Conservation (phyloP, 1,140 invertebrate genomes). For the Zaprionus camerounensis region DNA sequence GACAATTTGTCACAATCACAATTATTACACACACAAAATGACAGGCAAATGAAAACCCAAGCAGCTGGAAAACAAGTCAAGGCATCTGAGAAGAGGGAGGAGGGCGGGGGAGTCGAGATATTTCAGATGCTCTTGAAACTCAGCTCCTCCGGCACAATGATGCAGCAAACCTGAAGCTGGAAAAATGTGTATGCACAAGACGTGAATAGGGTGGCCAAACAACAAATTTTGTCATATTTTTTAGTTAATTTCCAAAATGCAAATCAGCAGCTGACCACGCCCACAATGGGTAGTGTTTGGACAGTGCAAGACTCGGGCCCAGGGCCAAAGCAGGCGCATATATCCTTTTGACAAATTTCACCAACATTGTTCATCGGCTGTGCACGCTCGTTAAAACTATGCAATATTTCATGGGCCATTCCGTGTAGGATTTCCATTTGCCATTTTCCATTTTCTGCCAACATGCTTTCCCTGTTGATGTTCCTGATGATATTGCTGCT, state of each 20-base stretch:
- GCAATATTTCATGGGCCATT: constrained; percentile 62
- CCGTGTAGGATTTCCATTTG: constrained; percentile 45
- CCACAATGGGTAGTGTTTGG: not conserved
- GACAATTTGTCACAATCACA: constrained; percentile 81
- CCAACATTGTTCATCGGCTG: constrained; percentile 53
- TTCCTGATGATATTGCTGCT: not conserved
- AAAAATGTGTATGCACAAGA: constrained; percentile 43
- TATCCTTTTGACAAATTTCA: constrained; percentile 69
- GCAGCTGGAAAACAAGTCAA: constrained; percentile 72
- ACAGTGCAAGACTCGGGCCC: not conserved
- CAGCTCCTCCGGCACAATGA: constrained; percentile 55
- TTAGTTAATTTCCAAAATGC: constrained; percentile 80
- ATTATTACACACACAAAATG: constrained; percentile 72
- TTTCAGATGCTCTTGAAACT: not conserved
- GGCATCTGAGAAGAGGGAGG: not conserved
- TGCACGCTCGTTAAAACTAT: constrained; percentile 58
- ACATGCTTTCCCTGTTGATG: not conserved
- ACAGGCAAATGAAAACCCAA: constrained; percentile 75
- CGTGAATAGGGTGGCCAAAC: constrained; percentile 1
- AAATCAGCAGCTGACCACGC: constrained; percentile 52
- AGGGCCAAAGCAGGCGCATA: not conserved
- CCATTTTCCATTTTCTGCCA: constrained; percentile 5
- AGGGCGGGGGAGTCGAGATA: not conserved
- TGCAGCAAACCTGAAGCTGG: constrained; percentile 59
- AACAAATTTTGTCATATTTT: constrained; percentile 74